A percentile compares a stretch with the other conserved stretches of the same genome.
These are phyloP conservation scores for Rhinoderma darwinii DNA, from an alignment of 2,113 vertebrate species.

Conservation along the genomic window DNA sequence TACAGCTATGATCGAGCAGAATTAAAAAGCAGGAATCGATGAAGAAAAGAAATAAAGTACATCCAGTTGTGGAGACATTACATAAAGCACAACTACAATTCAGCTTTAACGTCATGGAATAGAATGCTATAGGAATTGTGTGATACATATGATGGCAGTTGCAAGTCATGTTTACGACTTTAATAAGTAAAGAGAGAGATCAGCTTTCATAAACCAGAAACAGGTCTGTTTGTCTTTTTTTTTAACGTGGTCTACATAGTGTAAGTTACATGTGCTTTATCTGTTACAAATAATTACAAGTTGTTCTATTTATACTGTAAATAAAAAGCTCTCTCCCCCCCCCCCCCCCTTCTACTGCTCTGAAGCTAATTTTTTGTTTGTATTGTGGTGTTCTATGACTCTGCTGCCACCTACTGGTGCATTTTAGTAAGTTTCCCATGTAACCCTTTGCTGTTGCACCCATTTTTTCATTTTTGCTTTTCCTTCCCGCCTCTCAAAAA, in stretches of 20 bases:
- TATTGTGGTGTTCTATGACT: background rate
- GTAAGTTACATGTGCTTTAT: background rate
- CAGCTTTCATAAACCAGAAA: background rate
- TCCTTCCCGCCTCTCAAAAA: too few relatives aligned
- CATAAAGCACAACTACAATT: background rate
- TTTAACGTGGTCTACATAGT: background rate
- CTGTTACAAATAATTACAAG: background rate
- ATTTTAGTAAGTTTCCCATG: background rate
- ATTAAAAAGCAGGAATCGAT: background rate
- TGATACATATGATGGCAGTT: too few relatives aligned
- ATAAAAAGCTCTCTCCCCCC: too few relatives aligned
- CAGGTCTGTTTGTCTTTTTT: too few relatives aligned
- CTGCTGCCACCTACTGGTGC: constrained; percentile 38
- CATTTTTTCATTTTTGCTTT: background rate
- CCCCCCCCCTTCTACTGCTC: too few relatives aligned
- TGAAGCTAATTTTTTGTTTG: too few relatives aligned
- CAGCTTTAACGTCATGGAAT: too few relatives aligned
- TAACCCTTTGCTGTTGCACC: background rate
- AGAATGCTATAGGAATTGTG: too few relatives aligned
- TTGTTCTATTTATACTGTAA: too few relatives aligned
- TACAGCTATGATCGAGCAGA: background rate
- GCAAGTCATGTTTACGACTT: background rate
- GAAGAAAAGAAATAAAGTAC: background rate
- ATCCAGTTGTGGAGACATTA: background rate
- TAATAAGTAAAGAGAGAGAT: background rate